Evolutionary conservation across 2,113 vertebrate species (phyloP), one percentile per base, ranked within the genome.

Genomic region (Eudyptes chrysolophus): DNA sequence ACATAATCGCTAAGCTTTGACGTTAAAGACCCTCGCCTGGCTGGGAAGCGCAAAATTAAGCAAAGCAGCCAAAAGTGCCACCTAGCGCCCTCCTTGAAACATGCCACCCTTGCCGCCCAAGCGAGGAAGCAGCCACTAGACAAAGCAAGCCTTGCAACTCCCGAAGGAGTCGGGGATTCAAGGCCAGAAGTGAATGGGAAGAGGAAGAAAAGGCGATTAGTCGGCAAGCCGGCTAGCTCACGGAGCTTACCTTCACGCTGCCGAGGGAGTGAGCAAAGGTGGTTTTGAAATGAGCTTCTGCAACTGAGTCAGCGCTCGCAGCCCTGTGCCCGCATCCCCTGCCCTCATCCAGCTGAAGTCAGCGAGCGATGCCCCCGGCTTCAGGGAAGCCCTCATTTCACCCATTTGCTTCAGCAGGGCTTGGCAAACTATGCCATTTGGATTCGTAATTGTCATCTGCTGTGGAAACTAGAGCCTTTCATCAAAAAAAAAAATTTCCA

Each of bases 21-120:
- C 38, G 0, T 3, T 9, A 49, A 46, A 42, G 42, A 42, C 42
- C 42, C 42, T 42, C 44, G 44, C 17, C 17, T 42, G 42, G 51
- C 46, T 9, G 25, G 42, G 12, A 16, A 36, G 30, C 10, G 14
- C 15, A 16, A 3, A 19, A 36, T 14, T 18, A n/a, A 24, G 36
- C 83, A 30, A 68, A 42, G 66, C 95, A 48, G 87, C 96, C 89
- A 19, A 46, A 94, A 70, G 94, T 84, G 93, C 96, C 97, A 93
- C 89, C 98, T 97, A 94, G 97, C 71, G 42, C 42, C 42, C 42
- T 42, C 42, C 42, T 42, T 42, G 42, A 42, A 42, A 42, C 42
- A 42, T 42, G 42, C 42, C 42, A 42, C 42, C 42, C 42, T 42
- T 42, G 42, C 44, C 44, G 44, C 44, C 44, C 32, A 22, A 24